Evolutionary conservation across 2,888 invertebrate species (phyloP).

Genomic region (Archaeoteleia sp.): DNA sequence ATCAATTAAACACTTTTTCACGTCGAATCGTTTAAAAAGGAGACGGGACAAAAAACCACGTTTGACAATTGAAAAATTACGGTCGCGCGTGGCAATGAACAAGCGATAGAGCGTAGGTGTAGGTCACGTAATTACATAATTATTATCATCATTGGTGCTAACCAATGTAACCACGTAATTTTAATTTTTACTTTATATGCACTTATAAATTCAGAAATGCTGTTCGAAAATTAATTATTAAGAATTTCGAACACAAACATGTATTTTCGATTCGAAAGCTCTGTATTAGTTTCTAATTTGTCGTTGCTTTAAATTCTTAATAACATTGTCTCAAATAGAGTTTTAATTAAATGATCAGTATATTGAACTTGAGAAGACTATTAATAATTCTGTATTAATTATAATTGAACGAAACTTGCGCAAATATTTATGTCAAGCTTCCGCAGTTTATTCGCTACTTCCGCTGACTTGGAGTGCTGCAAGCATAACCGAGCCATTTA

Average conservation of each 20-base stretch:
- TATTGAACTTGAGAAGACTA: neutral
- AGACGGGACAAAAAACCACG: neutral
- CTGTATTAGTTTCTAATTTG: too few species aligned
- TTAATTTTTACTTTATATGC: too few species aligned
- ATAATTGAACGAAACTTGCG: slow-evolving; percentile 39
- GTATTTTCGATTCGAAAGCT: too few species aligned
- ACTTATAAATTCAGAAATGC: too few species aligned
- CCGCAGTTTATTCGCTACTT: slow-evolving; percentile 38
- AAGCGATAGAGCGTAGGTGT: slow-evolving; percentile 33
- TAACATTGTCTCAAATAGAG: too few species aligned
- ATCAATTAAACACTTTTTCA: slow-evolving; percentile 9
- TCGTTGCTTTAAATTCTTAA: too few species aligned
- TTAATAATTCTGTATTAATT: slow-evolving; percentile 22
- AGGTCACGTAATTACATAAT: slow-evolving; percentile 26
- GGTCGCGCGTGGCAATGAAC: slow-evolving; percentile 3
- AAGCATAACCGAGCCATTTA: slow-evolving; percentile 15
- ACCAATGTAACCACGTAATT: too few species aligned
- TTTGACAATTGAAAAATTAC: slow-evolving; percentile 7
- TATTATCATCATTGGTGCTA: slow-evolving; percentile 19
- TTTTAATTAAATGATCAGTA: neutral
- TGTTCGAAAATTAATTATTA: too few species aligned
- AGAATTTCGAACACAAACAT: too few species aligned
- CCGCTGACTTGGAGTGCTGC: slow-evolving; percentile 19
- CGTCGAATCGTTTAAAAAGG: slow-evolving; percentile 12
- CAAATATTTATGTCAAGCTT: slow-evolving; percentile 39